Evolutionary conservation across 2,797 vertebrate species (phyloP).

Genomic region (Mormyrus hasselquistii): DNA sequence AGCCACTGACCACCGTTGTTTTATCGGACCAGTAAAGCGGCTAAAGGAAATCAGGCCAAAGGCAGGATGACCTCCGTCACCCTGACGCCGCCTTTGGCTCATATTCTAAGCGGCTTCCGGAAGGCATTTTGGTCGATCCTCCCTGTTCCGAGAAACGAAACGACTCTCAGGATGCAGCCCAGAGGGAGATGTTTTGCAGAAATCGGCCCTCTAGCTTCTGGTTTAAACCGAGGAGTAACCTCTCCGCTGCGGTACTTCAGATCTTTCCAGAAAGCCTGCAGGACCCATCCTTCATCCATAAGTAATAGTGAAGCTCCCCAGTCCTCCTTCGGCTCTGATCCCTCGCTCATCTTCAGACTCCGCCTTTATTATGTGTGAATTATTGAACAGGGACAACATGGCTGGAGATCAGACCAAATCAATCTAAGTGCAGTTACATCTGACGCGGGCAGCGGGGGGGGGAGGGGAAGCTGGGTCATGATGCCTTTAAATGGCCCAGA

Average conservation of each 20-base stretch:
- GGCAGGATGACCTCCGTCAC: background rate
- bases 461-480: background rate
- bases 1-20: background rate
- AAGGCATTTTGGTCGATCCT: background rate
- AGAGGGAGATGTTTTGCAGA: background rate
- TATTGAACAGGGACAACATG: conserved; percentile 1
- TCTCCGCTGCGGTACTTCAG: background rate
- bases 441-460: background rate
- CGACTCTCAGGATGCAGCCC: background rate
- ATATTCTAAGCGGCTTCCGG: background rate
- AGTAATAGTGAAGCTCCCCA: background rate
- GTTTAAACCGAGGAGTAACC: background rate
- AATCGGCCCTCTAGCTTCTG: background rate
- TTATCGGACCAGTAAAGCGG: background rate
- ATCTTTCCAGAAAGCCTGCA: background rate
- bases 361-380: conserved; percentile 1
- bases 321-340: background rate
- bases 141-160: background rate
- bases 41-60: background rate
- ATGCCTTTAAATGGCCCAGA: background rate
- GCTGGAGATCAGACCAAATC: background rate
- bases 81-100: background rate
- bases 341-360: background rate
- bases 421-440: background rate
- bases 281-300: conserved; percentile 1